phyloP scores from a whole-genome alignment of 2,797 vertebrate genomes.

The Otolemur crassicaudatus region DNA sequence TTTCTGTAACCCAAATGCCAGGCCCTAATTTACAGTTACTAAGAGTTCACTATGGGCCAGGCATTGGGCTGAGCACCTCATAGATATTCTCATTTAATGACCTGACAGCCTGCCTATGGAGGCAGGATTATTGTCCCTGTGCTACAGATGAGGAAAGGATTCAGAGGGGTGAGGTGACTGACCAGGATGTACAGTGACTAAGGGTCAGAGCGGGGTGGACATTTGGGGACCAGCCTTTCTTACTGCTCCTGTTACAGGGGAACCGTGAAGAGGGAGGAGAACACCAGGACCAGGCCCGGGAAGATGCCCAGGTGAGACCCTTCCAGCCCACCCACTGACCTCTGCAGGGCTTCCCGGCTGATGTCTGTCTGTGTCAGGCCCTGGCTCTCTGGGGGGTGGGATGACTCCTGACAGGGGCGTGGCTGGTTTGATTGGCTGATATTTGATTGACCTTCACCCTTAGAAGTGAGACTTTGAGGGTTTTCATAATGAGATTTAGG shows the following conservation, averaged over 20 bases:
- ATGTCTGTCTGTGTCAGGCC: background rate
- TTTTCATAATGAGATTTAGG: background rate
- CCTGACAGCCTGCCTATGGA: background rate
- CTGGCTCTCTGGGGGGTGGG: background rate
- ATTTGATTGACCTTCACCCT: background rate
- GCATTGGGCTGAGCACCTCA: background rate
- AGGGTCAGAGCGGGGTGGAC: background rate
- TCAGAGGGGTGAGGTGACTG: background rate
- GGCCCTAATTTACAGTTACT: background rate
- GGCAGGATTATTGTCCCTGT: background rate
- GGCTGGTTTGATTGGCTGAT: background rate
- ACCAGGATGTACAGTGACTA: background rate
- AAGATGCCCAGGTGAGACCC: constrained; percentile 94
- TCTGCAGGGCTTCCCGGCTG: background rate
- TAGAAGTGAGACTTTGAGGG: background rate
- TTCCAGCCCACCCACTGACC: fast-evolving
- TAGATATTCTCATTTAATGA: too few relatives aligned
- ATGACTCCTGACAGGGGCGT: background rate
- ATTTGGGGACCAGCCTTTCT: constrained; percentile 15
- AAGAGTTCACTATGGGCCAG: background rate
- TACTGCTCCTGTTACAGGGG: constrained; percentile 87
- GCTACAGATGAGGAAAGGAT: background rate
- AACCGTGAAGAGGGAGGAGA: constrained; percentile 93
- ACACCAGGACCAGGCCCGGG: constrained; percentile 88
- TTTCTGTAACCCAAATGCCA: background rate